phyloP scores from a whole-genome alignment of 1,140 invertebrate species.

The Brachionus angularis region DNA sequence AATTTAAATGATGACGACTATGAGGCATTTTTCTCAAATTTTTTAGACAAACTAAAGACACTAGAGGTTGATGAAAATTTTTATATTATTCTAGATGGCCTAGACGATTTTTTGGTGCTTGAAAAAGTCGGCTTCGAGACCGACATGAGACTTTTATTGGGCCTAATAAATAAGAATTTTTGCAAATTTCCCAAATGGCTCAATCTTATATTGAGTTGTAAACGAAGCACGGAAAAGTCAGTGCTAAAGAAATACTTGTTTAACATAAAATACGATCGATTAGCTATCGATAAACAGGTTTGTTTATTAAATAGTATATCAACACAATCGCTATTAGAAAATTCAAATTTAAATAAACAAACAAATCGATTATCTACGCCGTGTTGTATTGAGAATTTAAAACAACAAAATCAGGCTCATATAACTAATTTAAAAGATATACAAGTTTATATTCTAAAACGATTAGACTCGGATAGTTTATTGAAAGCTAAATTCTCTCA shows the following conservation, averaged over 20 bases:
- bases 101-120: neutral
- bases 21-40: neutral
- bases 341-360: no score
- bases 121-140: neutral
- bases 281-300: neutral
- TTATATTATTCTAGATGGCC: neutral
- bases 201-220: neutral
- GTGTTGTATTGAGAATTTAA: neutral
- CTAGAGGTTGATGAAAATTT: no score
- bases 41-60: neutral
- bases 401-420: neutral
- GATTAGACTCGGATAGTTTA: neutral
- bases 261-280: neutral
- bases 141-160: neutral
- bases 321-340: neutral
- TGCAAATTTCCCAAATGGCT: neutral
- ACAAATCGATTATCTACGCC: neutral
- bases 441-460: neutral
- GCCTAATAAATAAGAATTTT: neutral
- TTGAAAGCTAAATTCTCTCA: neutral
- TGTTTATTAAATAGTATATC: neutral
- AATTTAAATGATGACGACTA: no score
- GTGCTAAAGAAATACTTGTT: neutral
- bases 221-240: neutral
- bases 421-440: neutral